Evolutionary conservation across 2,113 vertebrate genomes (phyloP).

Genomic region (Gymnobelideus leadbeateri): DNA sequence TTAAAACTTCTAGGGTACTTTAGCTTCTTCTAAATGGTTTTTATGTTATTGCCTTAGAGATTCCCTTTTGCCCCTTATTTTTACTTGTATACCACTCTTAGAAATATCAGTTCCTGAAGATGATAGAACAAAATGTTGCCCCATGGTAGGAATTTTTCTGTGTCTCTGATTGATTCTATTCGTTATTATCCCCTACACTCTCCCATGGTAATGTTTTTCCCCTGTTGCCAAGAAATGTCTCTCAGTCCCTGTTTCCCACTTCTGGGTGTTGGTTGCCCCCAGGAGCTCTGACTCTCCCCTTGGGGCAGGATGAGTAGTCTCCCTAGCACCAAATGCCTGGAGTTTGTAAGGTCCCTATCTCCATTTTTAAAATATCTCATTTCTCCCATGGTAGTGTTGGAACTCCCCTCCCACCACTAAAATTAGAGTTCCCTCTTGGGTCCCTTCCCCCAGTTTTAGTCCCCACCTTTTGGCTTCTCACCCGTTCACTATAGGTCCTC

Average conservation of each 20-base stretch:
- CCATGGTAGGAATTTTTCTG: neutral
- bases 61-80: neutral
- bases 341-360: neutral
- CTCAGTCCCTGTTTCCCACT: neutral
- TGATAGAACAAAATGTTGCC: neutral
- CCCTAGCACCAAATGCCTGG: neutral
- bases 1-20: neutral
- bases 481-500: neutral
- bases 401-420: neutral
- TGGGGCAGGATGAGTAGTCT: neutral
- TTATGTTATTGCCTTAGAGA: neutral
- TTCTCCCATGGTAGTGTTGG: neutral
- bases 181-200: neutral
- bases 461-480: neutral
- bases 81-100: neutral
- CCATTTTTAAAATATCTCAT: neutral
- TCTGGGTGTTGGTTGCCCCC: neutral
- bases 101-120: neutral
- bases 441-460: neutral
- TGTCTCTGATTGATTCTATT: neutral
- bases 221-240: neutral
- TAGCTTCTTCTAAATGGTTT: neutral
- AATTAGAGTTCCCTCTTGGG: neutral
- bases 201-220: neutral
- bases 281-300: neutral